phyloP scores from a whole-genome alignment of 2,113 vertebrate species.

The Pontoporia blainvillei region DNA sequence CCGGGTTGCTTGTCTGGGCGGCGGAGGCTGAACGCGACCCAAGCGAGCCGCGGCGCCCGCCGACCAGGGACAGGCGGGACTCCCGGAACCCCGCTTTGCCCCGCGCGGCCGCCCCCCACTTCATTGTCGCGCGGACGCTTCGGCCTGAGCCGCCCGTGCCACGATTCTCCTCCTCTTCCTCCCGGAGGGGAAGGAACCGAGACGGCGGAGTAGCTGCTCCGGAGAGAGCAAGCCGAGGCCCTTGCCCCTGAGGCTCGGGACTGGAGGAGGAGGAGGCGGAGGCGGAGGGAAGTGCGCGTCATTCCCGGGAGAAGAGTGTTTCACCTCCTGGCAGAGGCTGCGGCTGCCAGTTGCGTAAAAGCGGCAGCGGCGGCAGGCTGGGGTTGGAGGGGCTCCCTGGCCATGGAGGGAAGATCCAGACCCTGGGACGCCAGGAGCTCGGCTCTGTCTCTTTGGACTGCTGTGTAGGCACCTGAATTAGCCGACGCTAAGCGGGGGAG shows the following conservation, averaged over 20 bases:
- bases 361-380: constrained; percentile 24
- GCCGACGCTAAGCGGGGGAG: constrained; percentile 38
- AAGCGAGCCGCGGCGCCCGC: constrained; percentile 38
- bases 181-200: not conserved
- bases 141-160: not conserved
- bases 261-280: constrained; percentile 22
- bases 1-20: constrained; percentile 31
- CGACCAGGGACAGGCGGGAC: not conserved
- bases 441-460: not conserved
- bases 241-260: not conserved
- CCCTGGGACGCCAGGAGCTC: not conserved
- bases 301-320: constrained; percentile 35
- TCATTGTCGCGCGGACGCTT: not conserved
- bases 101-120: not conserved
- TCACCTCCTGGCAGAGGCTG: constrained; percentile 34
- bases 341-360: constrained; percentile 25
- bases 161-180: constrained; percentile 53
- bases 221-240: constrained; percentile 45
- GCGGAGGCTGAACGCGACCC: constrained; percentile 45
- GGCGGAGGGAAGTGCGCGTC: constrained; percentile 64
- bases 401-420: constrained; percentile 50
- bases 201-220: not conserved
- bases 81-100: not conserved
- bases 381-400: not conserved
- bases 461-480: constrained; percentile 62